These are phyloP conservation scores for Myotis davidii DNA, from an alignment of 2,113 vertebrate genomes.

Conservation along the genomic window DNA sequence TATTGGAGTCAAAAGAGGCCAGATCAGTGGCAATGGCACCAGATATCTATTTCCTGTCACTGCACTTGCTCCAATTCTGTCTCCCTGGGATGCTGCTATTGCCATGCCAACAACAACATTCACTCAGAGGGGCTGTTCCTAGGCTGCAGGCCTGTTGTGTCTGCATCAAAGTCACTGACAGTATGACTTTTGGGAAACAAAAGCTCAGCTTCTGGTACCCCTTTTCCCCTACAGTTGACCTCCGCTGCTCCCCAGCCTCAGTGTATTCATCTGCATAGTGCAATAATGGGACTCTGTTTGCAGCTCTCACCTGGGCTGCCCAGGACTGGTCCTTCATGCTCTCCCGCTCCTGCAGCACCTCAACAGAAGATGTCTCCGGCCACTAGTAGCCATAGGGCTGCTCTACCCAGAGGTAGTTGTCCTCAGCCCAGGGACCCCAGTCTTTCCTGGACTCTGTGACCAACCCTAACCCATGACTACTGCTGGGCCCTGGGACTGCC, in stretches of 20 bases:
- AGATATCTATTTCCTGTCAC: not conserved
- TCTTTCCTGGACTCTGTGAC: not conserved
- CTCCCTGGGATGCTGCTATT: not conserved
- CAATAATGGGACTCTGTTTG: not conserved
- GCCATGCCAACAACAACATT: not conserved
- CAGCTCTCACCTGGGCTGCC: not conserved
- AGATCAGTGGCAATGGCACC: not conserved
- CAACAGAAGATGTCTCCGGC: not conserved
- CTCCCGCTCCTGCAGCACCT: not conserved
- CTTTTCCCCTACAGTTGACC: not conserved
- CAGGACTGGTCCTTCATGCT: not conserved
- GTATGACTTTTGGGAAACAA: not conserved
- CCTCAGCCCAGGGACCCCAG: not conserved
- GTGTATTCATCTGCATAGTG: not conserved
- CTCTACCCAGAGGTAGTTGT: conserved; percentile 2
- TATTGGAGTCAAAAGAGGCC: not conserved
- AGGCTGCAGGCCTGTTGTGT: not conserved
- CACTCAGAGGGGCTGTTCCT: not conserved
- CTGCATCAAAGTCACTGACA: not conserved
- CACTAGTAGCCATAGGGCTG: not conserved
- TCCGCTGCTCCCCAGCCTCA: not conserved
- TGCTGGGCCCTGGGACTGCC: not conserved
- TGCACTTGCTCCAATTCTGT: not conserved
- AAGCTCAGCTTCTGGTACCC: not conserved
- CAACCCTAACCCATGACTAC: not conserved